These are phyloP conservation scores for Phycodurus eques DNA, from an alignment of 2,113 vertebrate species.

Conservation along the genomic window DNA sequence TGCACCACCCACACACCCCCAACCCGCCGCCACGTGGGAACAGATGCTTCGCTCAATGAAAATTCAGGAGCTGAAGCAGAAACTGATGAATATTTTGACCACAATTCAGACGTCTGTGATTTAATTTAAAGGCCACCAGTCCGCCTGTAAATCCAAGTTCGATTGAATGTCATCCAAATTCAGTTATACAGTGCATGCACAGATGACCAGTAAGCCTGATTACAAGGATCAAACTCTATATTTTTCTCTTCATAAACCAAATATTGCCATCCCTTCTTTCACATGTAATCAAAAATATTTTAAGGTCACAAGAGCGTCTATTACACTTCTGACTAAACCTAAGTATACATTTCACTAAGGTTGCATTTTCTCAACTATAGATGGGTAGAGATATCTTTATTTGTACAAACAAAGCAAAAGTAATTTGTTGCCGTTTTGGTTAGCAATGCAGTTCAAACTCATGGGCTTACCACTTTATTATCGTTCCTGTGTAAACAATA, in stretches of 20 bases:
- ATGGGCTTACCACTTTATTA: too few species aligned
- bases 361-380: too few species aligned
- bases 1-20: too few species aligned
- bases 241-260: not conserved
- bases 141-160: not conserved
- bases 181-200: not conserved
- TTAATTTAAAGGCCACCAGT: not conserved
- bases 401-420: too few species aligned
- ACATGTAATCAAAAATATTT: not conserved
- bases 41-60: slow-evolving; percentile 7
- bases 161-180: not conserved
- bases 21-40: not conserved
- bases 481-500: too few species aligned
- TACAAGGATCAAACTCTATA: not conserved
- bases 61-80: slow-evolving; percentile 1
- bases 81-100: not conserved
- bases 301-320: too few species aligned
- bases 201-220: not conserved
- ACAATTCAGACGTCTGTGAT: not conserved
- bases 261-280: not conserved
- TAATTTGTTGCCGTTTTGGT: too few species aligned
- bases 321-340: not conserved
- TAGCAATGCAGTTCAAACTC: too few species aligned
- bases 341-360: not conserved
- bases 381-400: too few species aligned